These are phyloP conservation scores for Vulpes ferrilata DNA, from an alignment of 2,113 vertebrate species.

Conservation along the genomic window DNA sequence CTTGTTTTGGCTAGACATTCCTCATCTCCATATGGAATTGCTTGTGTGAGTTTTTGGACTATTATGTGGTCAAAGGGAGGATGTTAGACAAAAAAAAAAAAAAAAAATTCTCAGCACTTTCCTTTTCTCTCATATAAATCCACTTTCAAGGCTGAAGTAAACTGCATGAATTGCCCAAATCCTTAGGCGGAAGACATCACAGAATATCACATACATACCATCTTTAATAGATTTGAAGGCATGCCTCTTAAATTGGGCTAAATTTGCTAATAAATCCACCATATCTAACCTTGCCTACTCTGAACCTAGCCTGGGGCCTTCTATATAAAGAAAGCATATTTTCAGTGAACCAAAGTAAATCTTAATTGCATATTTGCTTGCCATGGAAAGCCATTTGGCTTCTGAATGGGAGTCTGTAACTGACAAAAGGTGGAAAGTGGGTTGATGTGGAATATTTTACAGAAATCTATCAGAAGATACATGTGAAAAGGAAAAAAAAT, in stretches of 20 bases:
- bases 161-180: conserved; percentile 76
- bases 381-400: conserved; percentile 35
- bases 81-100: conserved; percentile 70
- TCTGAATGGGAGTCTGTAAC: conserved; percentile 65
- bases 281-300: conserved; percentile 70
- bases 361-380: conserved; percentile 72
- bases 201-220: conserved; percentile 47
- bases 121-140: conserved; percentile 84
- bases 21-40: conserved; percentile 90
- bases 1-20: conserved; percentile 90
- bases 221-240: conserved; percentile 76
- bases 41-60: conserved; percentile 87
- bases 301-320: conserved; percentile 61
- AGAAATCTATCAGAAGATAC: conserved; percentile 25
- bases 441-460: neutral
- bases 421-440: conserved; percentile 35
- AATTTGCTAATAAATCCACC: conserved; percentile 82
- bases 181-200: conserved; percentile 58
- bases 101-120: conserved; percentile 78
- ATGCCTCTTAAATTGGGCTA: conserved; percentile 73
- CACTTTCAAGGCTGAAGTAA: conserved; percentile 80
- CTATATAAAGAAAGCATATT: conserved; percentile 64
- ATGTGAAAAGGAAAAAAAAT: neutral
- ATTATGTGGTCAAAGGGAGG: conserved; percentile 87
- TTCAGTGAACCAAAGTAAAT: conserved; percentile 67